Evolutionary conservation across 2,888 invertebrate species (phyloP).

Genomic region (Drosophila tripunctata): DNA sequence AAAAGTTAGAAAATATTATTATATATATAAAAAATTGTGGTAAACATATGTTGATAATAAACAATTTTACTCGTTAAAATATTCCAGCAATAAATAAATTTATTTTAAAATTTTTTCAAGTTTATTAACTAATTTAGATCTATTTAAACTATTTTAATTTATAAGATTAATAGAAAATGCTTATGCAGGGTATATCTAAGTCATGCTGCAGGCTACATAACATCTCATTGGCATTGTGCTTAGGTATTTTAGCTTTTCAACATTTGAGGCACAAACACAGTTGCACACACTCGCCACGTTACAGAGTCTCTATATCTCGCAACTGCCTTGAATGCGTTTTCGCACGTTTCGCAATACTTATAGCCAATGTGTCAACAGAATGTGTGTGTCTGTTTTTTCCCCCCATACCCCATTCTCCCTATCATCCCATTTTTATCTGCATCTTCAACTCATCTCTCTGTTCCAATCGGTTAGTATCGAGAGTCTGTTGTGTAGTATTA

Average conservation of each 20-base stretch:
- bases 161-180: too few relatives aligned
- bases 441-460: slow-evolving; percentile 3
- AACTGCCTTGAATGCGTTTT: slow-evolving; percentile 37
- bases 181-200: slow-evolving; percentile 1
- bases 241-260: slow-evolving; percentile 21
- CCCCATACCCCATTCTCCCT: background rate
- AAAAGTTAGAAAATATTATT: too few relatives aligned
- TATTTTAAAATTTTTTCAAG: too few relatives aligned
- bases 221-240: slow-evolving; percentile 1
- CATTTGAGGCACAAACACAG: slow-evolving; percentile 24
- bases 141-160: too few relatives aligned
- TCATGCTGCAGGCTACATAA: background rate
- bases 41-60: too few relatives aligned
- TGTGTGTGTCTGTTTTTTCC: background rate
- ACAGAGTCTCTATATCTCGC: slow-evolving; percentile 8
- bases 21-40: too few relatives aligned
- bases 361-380: slow-evolving; percentile 53
- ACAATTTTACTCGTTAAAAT: too few relatives aligned
- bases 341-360: slow-evolving; percentile 48
- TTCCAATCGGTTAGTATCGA: slow-evolving; percentile 20
- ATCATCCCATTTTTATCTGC: background rate
- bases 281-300: background rate
- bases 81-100: too few relatives aligned
- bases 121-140: too few relatives aligned
- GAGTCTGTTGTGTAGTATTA: background rate